Evolutionary conservation across 2,797 vertebrate species (phyloP), one percentile per base, ranked within the genome.

Genomic region (Ctenochaetus hawaiiensis): DNA sequence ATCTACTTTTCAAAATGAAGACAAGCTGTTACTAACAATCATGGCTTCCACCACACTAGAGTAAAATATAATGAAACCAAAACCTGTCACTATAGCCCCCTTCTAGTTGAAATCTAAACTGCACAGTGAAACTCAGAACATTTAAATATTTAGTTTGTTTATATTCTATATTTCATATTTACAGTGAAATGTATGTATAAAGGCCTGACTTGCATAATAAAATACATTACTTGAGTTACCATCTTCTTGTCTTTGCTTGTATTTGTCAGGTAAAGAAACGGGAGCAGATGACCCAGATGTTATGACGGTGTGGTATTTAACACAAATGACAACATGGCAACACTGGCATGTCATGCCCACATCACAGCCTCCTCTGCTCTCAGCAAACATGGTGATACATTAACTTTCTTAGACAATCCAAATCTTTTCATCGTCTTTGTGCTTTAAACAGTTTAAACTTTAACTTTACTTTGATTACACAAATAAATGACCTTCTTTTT

Each of bases 251-350:
- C 13, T 30, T 26, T 17, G 39, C 11, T 9, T 41, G 39, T 22
- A 2, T 73, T 2, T 57, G 2, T 34, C 18, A 52, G 45, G 26
- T 48, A 39, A 20, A 5, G 34, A 20, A 51, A 5, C 44, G 51
- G 37, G 2, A 26, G 47, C 49, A 49, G 51, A 54, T 37, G 60
- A 59, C 48, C 61, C 37, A 56, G 17, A 67, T 80, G 59, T 44
- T 30, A 78, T 17, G 23, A n/a, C 14, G 41, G 37, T 83, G 80
- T 67, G 60, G 51, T 71, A 81, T 88, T 86, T 85, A 68, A 74
- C 83, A 83, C 59, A 65, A 67, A 80, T 82, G 72, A 84, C 77
- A 87, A 72, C 73, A 81, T 17, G 34, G 26, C 47, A 20, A 20
- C 53, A 72, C 49, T 52, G 18, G 14, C 3, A 67, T 67, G 66